Evolutionary conservation across 2,113 vertebrate species (phyloP), one percentile per base, ranked within the genome.

Genomic region (Peromyscus californicus): DNA sequence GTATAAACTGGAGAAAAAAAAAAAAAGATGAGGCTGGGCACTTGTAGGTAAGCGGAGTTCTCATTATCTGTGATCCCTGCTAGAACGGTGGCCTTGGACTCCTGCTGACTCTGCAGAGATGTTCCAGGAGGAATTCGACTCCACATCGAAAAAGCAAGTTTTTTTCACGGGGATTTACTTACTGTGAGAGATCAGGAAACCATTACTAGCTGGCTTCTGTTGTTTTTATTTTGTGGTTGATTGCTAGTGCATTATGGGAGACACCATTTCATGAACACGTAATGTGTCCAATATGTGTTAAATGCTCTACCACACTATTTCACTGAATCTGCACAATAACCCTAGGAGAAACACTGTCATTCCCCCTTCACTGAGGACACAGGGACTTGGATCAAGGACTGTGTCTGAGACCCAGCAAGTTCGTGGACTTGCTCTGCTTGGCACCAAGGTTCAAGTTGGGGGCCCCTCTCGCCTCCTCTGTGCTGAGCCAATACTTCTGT

Each of bases 71-170:
- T 13, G 0, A 22, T 87, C 84, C 72, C 79, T 26, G 24, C 85
- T 69, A 82, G 70, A 95, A 89, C 65, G 1, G 13, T 33, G 80
- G 72, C 42, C 87, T 90, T 48, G 2, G 72, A 45, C 42, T 69
- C 57, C 89, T 89, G 67, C 89, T 89, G 91, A 93, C 85, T 89
- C 39, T 24, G 59, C 82, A 75, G 22, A 61, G 57, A 24, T 13
- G 3, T 3, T 31, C 1, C 33, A 51, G 36, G 26, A 80, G n/a
- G 69, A 92, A 88, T 24, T 75, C 29, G 33, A 51, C 42, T 74
- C 74, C 63, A 51, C 72, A 61, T 19, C 70, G 54, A 61, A 70
- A 90, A 75, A 51, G 31, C 42, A 70, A 80, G 26, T 39, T 89
- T 82, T 63, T 65, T 21, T 75, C 72, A 0, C 31, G 16, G 80